phyloP scores from a whole-genome alignment of 2,113 vertebrate genomes.

The Notarius quadriscutis region DNA sequence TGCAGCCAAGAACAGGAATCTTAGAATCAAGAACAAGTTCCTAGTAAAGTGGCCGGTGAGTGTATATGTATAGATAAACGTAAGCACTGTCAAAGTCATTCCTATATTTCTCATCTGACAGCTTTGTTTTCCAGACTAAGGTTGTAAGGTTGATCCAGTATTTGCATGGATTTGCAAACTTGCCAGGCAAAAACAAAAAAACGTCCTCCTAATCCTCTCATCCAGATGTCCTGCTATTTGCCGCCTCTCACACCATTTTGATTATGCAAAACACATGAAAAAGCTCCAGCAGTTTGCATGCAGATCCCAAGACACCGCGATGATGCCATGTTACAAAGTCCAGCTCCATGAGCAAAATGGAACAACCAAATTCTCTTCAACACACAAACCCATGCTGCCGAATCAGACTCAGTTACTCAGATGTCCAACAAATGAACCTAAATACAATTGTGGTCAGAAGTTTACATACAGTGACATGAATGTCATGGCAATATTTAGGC shows the following conservation, averaged over 20 bases:
- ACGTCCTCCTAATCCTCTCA: not conserved
- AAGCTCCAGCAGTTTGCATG: not conserved
- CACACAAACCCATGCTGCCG: not conserved
- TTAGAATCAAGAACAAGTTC: too few species aligned
- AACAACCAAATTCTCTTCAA: not conserved
- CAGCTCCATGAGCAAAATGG: not conserved
- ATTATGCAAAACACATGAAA: not conserved
- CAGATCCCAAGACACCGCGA: too few species aligned
- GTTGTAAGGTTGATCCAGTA: not conserved
- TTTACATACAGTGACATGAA: too few species aligned
- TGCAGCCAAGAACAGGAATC: too few species aligned
- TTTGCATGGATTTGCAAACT: slow-evolving; percentile 6
- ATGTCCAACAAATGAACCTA: not conserved
- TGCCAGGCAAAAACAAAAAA: not conserved
- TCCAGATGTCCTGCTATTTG: not conserved
- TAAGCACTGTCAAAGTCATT: not conserved
- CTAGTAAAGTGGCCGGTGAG: too few species aligned
- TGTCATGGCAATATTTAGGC: too few species aligned
- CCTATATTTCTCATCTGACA: not conserved
- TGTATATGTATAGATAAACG: not conserved
- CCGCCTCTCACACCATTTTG: not conserved
- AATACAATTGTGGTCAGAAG: too few species aligned
- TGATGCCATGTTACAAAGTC: not conserved
- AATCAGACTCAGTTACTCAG: not conserved
- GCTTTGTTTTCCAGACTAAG: not conserved